Percentiles rank a stretch among this genome's conserved stretches.
Evolutionary conservation across 2,113 vertebrate species (phyloP).

Genomic region (Phylloscopus trochiloides): DNA sequence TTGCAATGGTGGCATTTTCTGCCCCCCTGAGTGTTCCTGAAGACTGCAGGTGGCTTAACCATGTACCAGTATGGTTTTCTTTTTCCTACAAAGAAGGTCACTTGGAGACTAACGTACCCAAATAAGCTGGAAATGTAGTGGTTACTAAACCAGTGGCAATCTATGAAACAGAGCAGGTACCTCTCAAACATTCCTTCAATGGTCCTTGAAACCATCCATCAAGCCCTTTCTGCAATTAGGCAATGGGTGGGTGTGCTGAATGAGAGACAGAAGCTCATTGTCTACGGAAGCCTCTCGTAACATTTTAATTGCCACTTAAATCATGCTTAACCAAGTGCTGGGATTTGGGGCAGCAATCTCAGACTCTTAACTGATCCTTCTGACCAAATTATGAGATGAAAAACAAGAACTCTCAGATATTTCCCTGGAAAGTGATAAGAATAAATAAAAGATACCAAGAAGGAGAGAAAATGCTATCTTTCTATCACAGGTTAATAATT

Average conservation of each 20-base stretch:
- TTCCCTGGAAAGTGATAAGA: conserved; percentile 45
- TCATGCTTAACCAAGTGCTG: conserved; percentile 38
- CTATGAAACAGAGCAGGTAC: not conserved
- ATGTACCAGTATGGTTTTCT: rapidly evolving
- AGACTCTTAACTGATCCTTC: conserved; percentile 25
- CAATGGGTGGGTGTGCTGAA: not conserved
- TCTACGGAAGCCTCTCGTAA: not conserved
- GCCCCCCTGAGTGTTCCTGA: not conserved
- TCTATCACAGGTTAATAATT: conserved; percentile 45
- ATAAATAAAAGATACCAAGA: conserved; percentile 39
- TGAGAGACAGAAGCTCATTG: not conserved
- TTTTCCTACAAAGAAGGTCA: not conserved
- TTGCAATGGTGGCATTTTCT: not conserved
- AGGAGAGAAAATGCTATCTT: not conserved
- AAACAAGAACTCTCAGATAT: conserved; percentile 42
- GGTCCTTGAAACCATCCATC: conserved; percentile 1
- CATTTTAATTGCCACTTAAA: conserved; percentile 58
- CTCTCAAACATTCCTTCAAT: not conserved
- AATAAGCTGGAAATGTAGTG: not conserved
- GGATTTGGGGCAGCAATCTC: conserved; percentile 37
- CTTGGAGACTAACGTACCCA: not conserved
- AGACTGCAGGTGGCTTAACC: not conserved
- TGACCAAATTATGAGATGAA: conserved; percentile 36
- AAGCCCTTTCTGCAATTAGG: conserved; percentile 10
- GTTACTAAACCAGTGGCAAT: not conserved